Percentiles rank a stretch among this genome's conserved stretches.
phyloP scores from a whole-genome alignment of 64 coral and sea anemone genomes.

The Acropora yongei region DNA sequence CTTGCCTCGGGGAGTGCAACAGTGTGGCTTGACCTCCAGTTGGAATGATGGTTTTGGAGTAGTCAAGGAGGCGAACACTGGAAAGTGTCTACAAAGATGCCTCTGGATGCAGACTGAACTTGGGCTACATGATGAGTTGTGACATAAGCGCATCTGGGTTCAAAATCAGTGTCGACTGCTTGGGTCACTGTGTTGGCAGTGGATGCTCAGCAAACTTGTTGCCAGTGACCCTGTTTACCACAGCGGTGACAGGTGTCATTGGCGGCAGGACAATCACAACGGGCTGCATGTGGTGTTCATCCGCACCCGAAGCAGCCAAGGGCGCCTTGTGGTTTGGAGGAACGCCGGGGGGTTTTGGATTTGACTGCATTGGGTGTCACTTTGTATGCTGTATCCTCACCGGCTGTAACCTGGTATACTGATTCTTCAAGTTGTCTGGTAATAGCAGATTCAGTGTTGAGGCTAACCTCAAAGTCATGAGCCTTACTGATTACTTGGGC shows the following conservation, averaged over 20 bases:
- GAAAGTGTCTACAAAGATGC: conserved; percentile 43
- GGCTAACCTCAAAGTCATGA: background rate
- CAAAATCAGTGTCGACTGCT: background rate
- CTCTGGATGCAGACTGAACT: conserved; percentile 23
- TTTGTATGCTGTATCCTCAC: background rate
- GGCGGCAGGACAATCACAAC: conserved; percentile 33
- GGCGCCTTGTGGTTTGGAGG: background rate
- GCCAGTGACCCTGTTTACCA: conserved; percentile 45
- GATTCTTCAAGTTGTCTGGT: background rate
- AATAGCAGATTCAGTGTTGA: background rate
- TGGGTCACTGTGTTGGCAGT: background rate
- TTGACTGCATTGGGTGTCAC: background rate
- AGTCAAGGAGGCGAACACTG: conserved; percentile 26
- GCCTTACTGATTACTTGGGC: background rate
- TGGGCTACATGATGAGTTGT: conserved; percentile 29
- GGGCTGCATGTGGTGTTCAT: background rate
- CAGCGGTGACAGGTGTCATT: conserved; percentile 54
- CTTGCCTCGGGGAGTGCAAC: conserved; percentile 7
- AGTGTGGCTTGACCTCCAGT: conserved; percentile 29
- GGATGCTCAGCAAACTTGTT: background rate
- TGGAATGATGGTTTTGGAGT: conserved; percentile 13
- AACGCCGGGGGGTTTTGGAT: background rate
- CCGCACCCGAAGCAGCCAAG: conserved; percentile 23
- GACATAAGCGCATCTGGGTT: background rate
- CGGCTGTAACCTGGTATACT: background rate